Conservation (phyloP, 92 coral and sea anemone species). For the Phenganax marumi region DNA sequence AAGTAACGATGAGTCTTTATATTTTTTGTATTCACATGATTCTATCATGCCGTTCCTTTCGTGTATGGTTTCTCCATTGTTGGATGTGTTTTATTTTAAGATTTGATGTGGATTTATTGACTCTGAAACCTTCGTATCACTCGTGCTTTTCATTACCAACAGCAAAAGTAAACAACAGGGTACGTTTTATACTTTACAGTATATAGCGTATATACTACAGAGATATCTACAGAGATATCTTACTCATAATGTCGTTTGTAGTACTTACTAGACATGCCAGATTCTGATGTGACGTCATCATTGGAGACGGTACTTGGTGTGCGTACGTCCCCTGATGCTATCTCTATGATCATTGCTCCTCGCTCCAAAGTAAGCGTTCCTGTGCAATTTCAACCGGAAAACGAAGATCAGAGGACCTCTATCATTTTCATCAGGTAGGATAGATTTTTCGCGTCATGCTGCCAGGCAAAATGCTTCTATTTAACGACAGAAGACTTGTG, state of each 20-base stretch:
- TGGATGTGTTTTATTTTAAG: constrained; percentile 28
- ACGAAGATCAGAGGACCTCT: constrained; percentile 78
- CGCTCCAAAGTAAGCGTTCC: constrained; percentile 76
- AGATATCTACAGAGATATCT: not conserved
- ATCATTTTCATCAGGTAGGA: constrained; percentile 70
- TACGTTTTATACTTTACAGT: not conserved
- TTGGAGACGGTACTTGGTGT: constrained; percentile 57
- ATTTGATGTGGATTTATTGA: constrained; percentile 70
- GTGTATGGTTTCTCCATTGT: not conserved
- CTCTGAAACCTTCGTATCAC: constrained; percentile 66
- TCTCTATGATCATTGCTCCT: constrained; percentile 72
- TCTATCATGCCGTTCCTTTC: not conserved
- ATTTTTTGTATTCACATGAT: too few relatives aligned
- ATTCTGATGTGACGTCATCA: constrained; percentile 52
- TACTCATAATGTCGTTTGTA: constrained; percentile 8
- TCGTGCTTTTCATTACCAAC: constrained; percentile 69
- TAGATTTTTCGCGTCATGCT: not conserved
- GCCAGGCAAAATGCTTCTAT: too few relatives aligned
- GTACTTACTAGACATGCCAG: constrained; percentile 28
- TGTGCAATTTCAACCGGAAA: constrained; percentile 78
- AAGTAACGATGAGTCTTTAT: too few relatives aligned
- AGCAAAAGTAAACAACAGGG: constrained; percentile 56
- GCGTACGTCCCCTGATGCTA: constrained; percentile 61
- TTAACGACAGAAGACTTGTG: too few relatives aligned
- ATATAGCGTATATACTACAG: not conserved